phyloP scores from a whole-genome alignment of 2,888 invertebrate genomes.

The Drosophila mettleri region DNA sequence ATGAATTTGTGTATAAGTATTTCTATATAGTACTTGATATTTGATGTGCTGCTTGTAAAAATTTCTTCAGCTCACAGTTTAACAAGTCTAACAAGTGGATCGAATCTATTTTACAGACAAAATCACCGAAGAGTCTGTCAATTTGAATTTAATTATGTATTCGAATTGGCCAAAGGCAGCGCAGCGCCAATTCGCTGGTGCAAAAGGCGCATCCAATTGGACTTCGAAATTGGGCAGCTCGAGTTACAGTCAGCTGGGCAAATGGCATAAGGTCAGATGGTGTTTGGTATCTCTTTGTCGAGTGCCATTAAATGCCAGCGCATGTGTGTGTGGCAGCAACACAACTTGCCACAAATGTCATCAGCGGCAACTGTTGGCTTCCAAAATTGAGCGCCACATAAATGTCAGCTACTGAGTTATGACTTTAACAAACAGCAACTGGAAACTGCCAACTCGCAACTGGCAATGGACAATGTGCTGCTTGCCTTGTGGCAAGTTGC shows the following conservation, averaged over 20 bases:
- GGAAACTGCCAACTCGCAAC: neutral
- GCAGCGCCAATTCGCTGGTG: constrained; percentile 20
- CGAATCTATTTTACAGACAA: constrained; percentile 39
- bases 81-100: constrained; percentile 60
- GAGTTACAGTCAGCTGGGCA: constrained; percentile 3
- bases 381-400: constrained; percentile 53
- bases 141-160: constrained; percentile 62
- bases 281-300: neutral
- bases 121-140: constrained; percentile 40
- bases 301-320: constrained; percentile 34
- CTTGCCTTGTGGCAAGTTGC: constrained; percentile 2
- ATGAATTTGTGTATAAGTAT: constrained; percentile 8
- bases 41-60: constrained; percentile 1
- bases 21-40: neutral
- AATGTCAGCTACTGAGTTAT: constrained; percentile 63
- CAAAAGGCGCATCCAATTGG: constrained; percentile 28
- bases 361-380: constrained; percentile 8
- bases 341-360: constrained; percentile 44
- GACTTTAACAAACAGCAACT: constrained; percentile 25
- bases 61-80: constrained; percentile 27
- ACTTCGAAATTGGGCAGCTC: constrained; percentile 9
- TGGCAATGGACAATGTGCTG: constrained; percentile 7
- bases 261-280: constrained; percentile 40
- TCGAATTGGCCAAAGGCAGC: constrained; percentile 32
- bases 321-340: constrained; percentile 16